phyloP scores from a whole-genome alignment of 2,888 invertebrate species.

The Erebia aethiops region DNA sequence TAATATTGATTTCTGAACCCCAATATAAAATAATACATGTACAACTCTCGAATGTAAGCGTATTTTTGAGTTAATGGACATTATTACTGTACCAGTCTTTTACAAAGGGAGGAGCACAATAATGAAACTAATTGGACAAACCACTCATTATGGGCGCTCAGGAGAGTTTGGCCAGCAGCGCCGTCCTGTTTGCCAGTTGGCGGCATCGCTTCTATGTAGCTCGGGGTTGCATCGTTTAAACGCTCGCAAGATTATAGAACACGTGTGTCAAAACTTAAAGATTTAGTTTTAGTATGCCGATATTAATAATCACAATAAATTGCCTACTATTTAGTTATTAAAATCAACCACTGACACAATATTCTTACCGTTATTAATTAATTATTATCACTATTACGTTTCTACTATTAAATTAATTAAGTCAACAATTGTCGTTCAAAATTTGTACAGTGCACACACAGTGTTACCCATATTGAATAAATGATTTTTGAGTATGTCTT shows the following conservation, averaged over 20 bases:
- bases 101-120: constrained; percentile 46
- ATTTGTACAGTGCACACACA: too few species aligned
- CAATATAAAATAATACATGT: too few species aligned
- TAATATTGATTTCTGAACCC: neutral
- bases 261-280: neutral
- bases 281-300: neutral
- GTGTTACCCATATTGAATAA: too few species aligned
- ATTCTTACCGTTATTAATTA: too few species aligned
- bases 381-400: too few species aligned
- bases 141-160: constrained; percentile 71
- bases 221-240: constrained; percentile 54
- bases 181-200: constrained; percentile 72
- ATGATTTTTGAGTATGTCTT: too few species aligned
- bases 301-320: too few species aligned
- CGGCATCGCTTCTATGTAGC: constrained; percentile 63
- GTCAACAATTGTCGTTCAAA: too few species aligned
- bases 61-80: neutral
- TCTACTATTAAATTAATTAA: too few species aligned
- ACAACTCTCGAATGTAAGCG: too few species aligned
- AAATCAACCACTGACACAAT: too few species aligned
- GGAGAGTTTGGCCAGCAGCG: constrained; percentile 65
- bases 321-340: too few species aligned
- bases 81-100: neutral
- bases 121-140: constrained; percentile 78
- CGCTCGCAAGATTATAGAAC: constrained; percentile 38